phyloP scores from a whole-genome alignment of 1,140 invertebrate species.

The Helicoverpa zea region DNA sequence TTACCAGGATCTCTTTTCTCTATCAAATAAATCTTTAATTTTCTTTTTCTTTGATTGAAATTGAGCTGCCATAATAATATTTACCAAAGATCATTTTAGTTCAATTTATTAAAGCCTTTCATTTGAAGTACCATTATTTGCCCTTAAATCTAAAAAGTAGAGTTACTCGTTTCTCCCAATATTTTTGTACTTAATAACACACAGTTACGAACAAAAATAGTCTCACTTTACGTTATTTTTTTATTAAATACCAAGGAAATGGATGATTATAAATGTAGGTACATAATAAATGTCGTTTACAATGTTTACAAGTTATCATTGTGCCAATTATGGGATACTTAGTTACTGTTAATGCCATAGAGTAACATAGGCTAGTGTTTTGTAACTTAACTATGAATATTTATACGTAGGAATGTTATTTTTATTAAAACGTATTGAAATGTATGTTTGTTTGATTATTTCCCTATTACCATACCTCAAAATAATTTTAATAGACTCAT shows the following conservation, averaged over 20 bases:
- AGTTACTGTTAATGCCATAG: slow-evolving; percentile 59
- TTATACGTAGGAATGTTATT: slow-evolving; percentile 80
- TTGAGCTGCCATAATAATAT: too few relatives aligned
- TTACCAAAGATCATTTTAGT: too few relatives aligned
- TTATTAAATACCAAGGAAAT: background rate
- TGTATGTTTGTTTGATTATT: slow-evolving; percentile 55
- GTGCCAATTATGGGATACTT: slow-evolving; percentile 77
- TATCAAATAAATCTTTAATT: background rate
- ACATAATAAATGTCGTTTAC: slow-evolving; percentile 8
- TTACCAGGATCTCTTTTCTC: slow-evolving; percentile 15
- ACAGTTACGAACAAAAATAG: background rate
- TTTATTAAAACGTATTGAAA: slow-evolving; percentile 77
- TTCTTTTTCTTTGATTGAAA: too few relatives aligned
- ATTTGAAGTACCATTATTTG: background rate
- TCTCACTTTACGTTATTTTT: background rate
- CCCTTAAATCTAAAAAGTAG: background rate
- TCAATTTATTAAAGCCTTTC: too few relatives aligned
- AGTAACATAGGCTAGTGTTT: slow-evolving; percentile 70
- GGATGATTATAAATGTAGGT: background rate
- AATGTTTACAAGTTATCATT: slow-evolving; percentile 41
- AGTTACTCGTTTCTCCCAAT: background rate
- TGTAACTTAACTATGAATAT: slow-evolving; percentile 77
- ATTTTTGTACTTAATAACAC: slow-evolving; percentile 30
- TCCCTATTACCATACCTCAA: background rate
- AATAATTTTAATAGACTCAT: too few relatives aligned